Percentiles rank a stretch among this genome's conserved stretches.
Conservation (phyloP, 2,888 invertebrate species). For the Ptilodon capucinus region DNA sequence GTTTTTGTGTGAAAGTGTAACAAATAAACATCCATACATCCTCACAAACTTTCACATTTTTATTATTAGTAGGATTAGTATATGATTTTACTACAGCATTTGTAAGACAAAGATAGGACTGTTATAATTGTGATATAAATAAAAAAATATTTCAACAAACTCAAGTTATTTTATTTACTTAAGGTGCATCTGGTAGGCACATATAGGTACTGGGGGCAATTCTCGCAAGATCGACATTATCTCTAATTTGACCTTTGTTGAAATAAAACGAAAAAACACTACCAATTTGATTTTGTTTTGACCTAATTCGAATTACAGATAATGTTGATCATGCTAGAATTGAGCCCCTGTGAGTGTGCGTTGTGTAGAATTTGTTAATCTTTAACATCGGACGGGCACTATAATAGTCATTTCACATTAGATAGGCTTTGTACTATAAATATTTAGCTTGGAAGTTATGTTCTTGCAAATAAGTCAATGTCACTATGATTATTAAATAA, state of each 20-base stretch:
- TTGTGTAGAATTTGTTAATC: constrained; percentile 37
- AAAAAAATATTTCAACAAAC: constrained; percentile 30
- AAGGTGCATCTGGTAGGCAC: constrained; percentile 38
- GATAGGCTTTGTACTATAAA: constrained; percentile 59
- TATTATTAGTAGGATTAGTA: no score
- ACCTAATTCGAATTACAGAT: no score
- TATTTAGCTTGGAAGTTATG: constrained; percentile 43
- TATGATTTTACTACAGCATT: background rate
- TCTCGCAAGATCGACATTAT: no score
- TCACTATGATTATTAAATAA: constrained; percentile 33
- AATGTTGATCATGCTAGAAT: no score
- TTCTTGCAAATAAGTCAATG: constrained; percentile 25
- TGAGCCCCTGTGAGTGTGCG: constrained; percentile 24
- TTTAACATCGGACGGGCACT: constrained; percentile 59
- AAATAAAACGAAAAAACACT: no score
- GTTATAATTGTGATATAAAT: constrained; percentile 5
- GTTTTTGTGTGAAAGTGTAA: no score
- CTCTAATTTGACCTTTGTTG: no score
- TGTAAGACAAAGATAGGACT: background rate
- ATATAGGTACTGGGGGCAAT: no score
- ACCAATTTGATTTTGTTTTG: no score
- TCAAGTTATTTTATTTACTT: constrained; percentile 36
- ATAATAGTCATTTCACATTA: constrained; percentile 39
- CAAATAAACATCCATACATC: no score
- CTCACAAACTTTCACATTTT: no score